Percentiles rank a stretch among this genome's conserved stretches.
Conservation (phyloP, 2,888 invertebrate species). For the Drosophila koepferae region DNA sequence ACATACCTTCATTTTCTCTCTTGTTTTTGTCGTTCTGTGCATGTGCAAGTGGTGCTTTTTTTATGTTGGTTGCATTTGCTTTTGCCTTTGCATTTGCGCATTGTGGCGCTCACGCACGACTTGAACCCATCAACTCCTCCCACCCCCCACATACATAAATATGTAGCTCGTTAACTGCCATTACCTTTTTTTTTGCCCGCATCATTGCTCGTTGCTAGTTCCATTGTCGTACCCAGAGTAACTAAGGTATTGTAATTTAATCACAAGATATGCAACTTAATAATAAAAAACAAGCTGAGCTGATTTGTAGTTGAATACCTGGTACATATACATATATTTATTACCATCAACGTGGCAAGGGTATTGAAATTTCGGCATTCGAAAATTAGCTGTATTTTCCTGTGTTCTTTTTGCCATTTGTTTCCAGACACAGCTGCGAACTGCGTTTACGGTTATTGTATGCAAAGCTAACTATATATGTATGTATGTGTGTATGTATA, state of each 20-base stretch:
- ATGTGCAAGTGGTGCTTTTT: conserved; percentile 50
- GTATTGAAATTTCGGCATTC: not conserved
- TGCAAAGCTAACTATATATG: not conserved
- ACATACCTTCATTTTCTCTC: not conserved
- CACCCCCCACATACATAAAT: not conserved
- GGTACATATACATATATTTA: too few relatives aligned
- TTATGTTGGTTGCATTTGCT: conserved; percentile 16
- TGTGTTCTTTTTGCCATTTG: not conserved
- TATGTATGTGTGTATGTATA: not conserved
- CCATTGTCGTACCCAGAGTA: not conserved
- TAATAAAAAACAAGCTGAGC: not conserved
- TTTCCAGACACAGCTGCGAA: not conserved
- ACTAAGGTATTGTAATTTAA: not conserved
- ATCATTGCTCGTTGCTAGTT: conserved; percentile 19
- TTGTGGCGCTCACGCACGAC: conserved; percentile 70
- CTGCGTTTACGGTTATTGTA: not conserved
- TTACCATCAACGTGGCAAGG: too few relatives aligned
- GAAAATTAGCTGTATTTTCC: not conserved
- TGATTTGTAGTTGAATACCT: too few relatives aligned
- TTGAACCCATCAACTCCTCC: conserved; percentile 17
- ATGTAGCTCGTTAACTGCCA: not conserved
- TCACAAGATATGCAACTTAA: not conserved
- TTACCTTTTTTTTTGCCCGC: conserved; percentile 54
- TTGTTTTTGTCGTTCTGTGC: conserved; percentile 16
- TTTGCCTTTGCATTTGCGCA: conserved; percentile 53